Evolutionary conservation across 2,888 invertebrate genomes (phyloP).

Genomic region (Lysandra bellargus): DNA sequence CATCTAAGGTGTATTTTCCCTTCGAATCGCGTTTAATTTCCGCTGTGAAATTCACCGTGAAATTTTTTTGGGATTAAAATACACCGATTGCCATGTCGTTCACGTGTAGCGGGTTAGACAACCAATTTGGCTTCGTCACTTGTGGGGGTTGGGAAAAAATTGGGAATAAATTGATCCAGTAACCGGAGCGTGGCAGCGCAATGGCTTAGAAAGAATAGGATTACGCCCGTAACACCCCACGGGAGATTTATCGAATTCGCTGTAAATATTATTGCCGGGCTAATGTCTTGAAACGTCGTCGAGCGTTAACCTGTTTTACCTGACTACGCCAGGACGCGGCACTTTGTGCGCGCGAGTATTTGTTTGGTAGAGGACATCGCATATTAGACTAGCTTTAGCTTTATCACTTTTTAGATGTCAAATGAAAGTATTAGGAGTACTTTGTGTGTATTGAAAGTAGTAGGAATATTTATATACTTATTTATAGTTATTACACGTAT

Average conservation of each 20-base stretch:
- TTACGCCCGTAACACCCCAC: constrained; percentile 48
- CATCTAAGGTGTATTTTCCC: not conserved
- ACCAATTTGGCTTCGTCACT: constrained; percentile 62
- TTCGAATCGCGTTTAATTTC: constrained; percentile 19
- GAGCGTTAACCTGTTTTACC: not conserved
- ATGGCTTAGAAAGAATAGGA: constrained; percentile 65
- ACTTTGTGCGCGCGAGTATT: too few species aligned
- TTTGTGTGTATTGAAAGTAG: too few species aligned
- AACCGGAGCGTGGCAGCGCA: constrained; percentile 61
- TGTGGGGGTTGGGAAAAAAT: constrained; percentile 57
- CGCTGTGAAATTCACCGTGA: constrained; percentile 31
- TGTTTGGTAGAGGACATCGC: too few species aligned
- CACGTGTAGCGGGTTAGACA: constrained; percentile 61
- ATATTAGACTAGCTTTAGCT: too few species aligned
- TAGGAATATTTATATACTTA: too few species aligned
- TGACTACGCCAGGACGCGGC: too few species aligned
- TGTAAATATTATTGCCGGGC: constrained; percentile 19
- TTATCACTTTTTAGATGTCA: too few species aligned
- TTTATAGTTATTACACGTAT: too few species aligned
- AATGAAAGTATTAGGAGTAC: too few species aligned
- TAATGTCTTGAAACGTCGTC: not conserved
- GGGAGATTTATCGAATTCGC: constrained; percentile 29
- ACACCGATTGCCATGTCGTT: constrained; percentile 55
- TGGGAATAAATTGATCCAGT: constrained; percentile 74
- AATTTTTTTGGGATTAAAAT: constrained; percentile 54